Percentiles rank a stretch among this genome's conserved stretches.
phyloP scores from a whole-genome alignment of 2,113 vertebrate species.

The Xiphorhynchus elegans region DNA sequence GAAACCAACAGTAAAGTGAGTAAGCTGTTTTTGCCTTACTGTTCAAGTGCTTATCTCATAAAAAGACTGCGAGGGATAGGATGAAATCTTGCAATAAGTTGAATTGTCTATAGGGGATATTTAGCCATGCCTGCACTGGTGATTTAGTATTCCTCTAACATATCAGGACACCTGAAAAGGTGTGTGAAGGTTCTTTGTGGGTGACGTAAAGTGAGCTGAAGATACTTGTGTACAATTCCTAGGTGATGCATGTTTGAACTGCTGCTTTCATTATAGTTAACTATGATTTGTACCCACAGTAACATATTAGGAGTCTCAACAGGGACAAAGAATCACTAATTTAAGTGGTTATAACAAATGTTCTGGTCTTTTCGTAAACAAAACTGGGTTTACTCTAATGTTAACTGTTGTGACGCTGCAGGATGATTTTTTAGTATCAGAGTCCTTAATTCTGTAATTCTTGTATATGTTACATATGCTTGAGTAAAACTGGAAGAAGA shows the following conservation, averaged over 20 bases:
- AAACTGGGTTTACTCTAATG: not conserved
- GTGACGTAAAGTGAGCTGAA: not conserved
- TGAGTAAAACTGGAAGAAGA: not conserved
- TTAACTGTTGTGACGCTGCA: not conserved
- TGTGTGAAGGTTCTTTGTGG: not conserved
- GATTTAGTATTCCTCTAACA: not conserved
- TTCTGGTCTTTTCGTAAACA: not conserved
- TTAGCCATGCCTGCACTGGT: not conserved
- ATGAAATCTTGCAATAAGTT: not conserved
- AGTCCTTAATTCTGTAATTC: not conserved
- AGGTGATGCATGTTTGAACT: not conserved
- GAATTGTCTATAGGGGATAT: not conserved
- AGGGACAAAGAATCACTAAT: not conserved
- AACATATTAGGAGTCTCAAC: not conserved
- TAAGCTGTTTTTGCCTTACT: not conserved
- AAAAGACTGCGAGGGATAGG: not conserved
- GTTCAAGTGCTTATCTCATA: not conserved
- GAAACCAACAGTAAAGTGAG: not conserved
- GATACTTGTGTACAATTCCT: not conserved
- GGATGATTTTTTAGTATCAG: not conserved
- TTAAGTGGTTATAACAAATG: not conserved
- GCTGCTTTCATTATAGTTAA: not conserved
- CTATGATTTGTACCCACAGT: not conserved
- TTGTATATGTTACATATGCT: not conserved
- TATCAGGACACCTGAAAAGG: not conserved